These are phyloP conservation scores for Drosophila subobscura DNA, from an alignment of 1,140 invertebrate genomes.

Conservation along the genomic window DNA sequence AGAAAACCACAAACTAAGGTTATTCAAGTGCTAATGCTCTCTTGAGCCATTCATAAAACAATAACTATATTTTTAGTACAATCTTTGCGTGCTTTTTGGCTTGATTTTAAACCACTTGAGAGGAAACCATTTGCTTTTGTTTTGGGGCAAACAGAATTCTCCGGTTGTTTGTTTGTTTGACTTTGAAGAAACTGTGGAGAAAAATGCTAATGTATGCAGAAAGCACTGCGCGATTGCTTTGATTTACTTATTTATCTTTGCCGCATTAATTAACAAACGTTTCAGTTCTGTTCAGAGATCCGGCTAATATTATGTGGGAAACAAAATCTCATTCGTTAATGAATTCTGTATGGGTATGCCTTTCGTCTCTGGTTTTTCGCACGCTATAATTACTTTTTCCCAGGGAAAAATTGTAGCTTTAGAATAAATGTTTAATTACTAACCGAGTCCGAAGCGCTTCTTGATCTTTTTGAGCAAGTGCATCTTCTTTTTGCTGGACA, in stretches of 20 bases:
- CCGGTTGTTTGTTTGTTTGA: constrained; percentile 36
- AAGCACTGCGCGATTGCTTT: constrained; percentile 37
- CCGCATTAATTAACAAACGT: constrained; percentile 68
- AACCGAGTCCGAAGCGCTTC: constrained; percentile 84
- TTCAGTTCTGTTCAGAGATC: constrained; percentile 32
- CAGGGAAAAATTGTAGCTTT: constrained; percentile 14
- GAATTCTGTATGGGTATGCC: constrained; percentile 56
- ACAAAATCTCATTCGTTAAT: constrained; percentile 35
- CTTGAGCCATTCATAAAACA: constrained; percentile 4
- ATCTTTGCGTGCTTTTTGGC: constrained; percentile 21
- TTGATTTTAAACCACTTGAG: constrained; percentile 22
- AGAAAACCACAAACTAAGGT: constrained; percentile 3
- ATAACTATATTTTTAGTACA: constrained; percentile 8
- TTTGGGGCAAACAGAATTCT: constrained; percentile 58
- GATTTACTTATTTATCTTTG: constrained; percentile 69
- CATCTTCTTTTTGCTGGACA: constrained; percentile 84
- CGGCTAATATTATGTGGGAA: constrained; percentile 77
- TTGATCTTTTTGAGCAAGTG: constrained; percentile 85
- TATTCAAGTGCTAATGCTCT: neutral
- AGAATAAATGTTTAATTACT: constrained; percentile 61
- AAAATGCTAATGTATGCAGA: constrained; percentile 71
- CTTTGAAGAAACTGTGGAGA: constrained; percentile 12
- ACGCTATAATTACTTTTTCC: constrained; percentile 53
- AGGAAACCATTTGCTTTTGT: constrained; percentile 36
- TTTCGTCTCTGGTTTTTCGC: constrained; percentile 51